These are phyloP conservation scores for Colossoma macropomum DNA, from an alignment of 2,113 vertebrate species.

Conservation along the genomic window DNA sequence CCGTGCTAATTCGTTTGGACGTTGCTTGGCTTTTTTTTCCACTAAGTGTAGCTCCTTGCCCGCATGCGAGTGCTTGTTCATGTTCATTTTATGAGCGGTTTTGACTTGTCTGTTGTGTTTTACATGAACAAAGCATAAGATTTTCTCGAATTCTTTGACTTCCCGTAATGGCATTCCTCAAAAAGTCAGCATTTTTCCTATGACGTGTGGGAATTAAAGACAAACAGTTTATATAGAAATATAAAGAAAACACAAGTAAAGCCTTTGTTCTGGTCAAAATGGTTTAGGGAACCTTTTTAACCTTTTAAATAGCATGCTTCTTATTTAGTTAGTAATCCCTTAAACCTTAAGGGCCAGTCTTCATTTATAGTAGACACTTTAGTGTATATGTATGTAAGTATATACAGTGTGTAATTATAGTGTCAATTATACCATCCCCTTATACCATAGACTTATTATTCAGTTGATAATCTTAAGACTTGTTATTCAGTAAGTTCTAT, in stretches of 20 bases:
- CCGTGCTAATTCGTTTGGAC: conserved; percentile 36
- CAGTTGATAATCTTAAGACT: too few species aligned
- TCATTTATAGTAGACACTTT: too few species aligned
- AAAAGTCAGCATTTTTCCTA: not conserved
- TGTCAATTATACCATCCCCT: too few species aligned
- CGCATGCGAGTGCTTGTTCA: not conserved
- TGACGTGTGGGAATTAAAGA: not conserved
- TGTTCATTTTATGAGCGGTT: conserved; percentile 6
- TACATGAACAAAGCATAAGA: conserved; percentile 19
- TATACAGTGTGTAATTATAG: too few species aligned
- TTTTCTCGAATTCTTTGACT: conserved; percentile 1
- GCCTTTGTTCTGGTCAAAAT: not conserved
- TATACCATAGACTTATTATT: too few species aligned
- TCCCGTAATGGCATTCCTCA: conserved; percentile 11
- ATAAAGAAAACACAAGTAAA: not conserved
- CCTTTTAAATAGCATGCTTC: not conserved
- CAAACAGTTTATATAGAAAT: not conserved
- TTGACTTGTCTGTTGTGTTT: conserved; percentile 19
- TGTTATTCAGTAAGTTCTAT: too few species aligned
- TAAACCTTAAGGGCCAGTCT: not conserved
- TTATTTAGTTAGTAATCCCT: not conserved
- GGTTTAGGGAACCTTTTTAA: not conserved
- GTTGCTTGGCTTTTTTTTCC: not conserved
- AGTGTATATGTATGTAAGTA: too few species aligned
- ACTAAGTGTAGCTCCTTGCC: conserved; percentile 18